Conservation (phyloP, 1,140 invertebrate genomes). For the Drosophila tristis region DNA sequence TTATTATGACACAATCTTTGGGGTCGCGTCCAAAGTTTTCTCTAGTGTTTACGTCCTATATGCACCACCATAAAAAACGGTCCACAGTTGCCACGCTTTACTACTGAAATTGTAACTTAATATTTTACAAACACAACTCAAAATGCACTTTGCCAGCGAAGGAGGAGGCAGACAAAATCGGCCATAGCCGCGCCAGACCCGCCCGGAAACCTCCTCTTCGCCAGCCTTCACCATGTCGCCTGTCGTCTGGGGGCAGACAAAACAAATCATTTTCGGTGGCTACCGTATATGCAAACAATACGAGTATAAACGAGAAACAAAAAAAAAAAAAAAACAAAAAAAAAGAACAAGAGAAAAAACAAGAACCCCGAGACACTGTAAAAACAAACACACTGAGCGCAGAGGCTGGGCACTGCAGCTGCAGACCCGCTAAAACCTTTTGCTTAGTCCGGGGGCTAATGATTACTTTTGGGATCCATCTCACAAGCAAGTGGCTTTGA, state of each 20-base stretch:
- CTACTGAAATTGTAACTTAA: conserved; percentile 58
- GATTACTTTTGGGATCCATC: conserved; percentile 81
- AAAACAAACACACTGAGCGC: conserved; percentile 60
- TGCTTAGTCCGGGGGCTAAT: conserved; percentile 33
- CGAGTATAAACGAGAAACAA: conserved; percentile 18
- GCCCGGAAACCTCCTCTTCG: not conserved
- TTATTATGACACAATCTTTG: too few relatives aligned
- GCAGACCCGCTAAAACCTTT: conserved; percentile 26
- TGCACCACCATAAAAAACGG: not conserved
- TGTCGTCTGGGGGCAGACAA: conserved; percentile 65
- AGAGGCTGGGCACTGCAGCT: conserved; percentile 35
- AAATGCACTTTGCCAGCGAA: conserved; percentile 34
- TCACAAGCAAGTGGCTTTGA: conserved; percentile 49
- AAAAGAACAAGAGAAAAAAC: conserved; percentile 41
- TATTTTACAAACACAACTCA: conserved; percentile 46
- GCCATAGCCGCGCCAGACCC: conserved; percentile 25
- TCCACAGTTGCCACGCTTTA: conserved; percentile 21
- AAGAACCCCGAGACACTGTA: conserved; percentile 56
- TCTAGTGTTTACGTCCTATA: not conserved
- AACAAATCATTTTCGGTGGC: conserved; percentile 75
- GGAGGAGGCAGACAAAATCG: conserved; percentile 20
- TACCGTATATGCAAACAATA: conserved; percentile 63
- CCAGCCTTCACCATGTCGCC: conserved; percentile 7
- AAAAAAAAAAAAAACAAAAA: conserved; percentile 38
- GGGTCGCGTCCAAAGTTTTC: not conserved